These are phyloP conservation scores for Idaea dimidiata DNA, from an alignment of 2,888 invertebrate genomes.

Conservation along the genomic window DNA sequence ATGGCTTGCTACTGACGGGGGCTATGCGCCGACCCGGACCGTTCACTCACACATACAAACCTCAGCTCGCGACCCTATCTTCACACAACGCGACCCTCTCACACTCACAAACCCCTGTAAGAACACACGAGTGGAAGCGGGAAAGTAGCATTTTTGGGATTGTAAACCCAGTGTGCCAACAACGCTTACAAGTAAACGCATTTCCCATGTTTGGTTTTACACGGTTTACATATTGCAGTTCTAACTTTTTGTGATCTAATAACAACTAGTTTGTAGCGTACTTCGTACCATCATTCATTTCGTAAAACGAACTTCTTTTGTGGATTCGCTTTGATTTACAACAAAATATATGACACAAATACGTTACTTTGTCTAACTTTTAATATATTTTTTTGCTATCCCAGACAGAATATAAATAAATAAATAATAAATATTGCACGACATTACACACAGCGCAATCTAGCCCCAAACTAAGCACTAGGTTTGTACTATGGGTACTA, in stretches of 20 bases:
- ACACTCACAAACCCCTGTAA: slow-evolving; percentile 56
- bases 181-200: slow-evolving; percentile 36
- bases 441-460: too few species aligned
- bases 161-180: slow-evolving; percentile 49
- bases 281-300: not conserved
- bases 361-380: too few species aligned
- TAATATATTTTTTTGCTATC: too few species aligned
- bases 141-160: slow-evolving; percentile 73
- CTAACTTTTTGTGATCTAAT: slow-evolving; percentile 55
- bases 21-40: slow-evolving; percentile 72
- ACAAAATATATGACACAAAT: too few species aligned
- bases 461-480: too few species aligned
- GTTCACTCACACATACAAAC: slow-evolving; percentile 58
- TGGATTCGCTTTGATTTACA: too few species aligned
- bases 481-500: too few species aligned
- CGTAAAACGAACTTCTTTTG: too few species aligned
- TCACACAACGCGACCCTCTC: slow-evolving; percentile 46
- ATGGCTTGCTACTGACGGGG: slow-evolving; percentile 75
- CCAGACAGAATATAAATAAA: too few species aligned
- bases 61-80: slow-evolving; percentile 50
- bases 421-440: too few species aligned
- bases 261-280: not conserved
- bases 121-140: slow-evolving; percentile 61
- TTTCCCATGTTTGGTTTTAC: not conserved
- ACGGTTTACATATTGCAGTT: not conserved